Conservation (phyloP, 2,113 vertebrate genomes). For the Pomatostomus ruficeps region DNA sequence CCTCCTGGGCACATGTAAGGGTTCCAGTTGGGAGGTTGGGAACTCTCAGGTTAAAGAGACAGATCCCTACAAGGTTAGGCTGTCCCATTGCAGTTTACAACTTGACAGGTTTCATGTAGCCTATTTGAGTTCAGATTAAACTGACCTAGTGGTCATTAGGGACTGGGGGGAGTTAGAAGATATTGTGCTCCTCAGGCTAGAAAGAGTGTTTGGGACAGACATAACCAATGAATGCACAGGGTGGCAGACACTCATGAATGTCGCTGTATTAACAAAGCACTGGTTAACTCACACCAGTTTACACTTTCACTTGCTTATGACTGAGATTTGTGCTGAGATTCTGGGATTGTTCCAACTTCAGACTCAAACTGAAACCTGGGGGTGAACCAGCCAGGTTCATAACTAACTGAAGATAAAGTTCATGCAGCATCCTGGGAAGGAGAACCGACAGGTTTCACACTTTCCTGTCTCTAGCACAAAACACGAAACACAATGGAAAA, state of each 20-base stretch:
- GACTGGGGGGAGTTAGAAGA: neutral
- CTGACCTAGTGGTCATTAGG: neutral
- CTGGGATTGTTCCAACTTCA: neutral
- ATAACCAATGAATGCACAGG: neutral
- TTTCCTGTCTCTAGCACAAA: neutral
- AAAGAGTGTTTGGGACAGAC: neutral
- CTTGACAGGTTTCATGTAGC: neutral
- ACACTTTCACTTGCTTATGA: neutral
- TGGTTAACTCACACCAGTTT: neutral
- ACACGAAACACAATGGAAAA: neutral
- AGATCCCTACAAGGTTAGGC: neutral
- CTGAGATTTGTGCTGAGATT: neutral
- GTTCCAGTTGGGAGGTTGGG: neutral
- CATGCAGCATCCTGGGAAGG: neutral
- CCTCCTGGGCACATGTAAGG: fast-evolving
- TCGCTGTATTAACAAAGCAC: neutral
- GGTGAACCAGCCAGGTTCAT: neutral
- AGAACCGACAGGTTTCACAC: neutral
- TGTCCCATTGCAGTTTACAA: neutral
- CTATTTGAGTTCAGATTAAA: neutral
- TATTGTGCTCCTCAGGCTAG: neutral
- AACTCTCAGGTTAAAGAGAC: neutral
- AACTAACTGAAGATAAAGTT: neutral
- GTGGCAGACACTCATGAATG: neutral
- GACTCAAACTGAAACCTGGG: neutral